These are phyloP conservation scores for Acanthopagrus latus DNA, from an alignment of 2,797 vertebrate species.

Conservation along the genomic window DNA sequence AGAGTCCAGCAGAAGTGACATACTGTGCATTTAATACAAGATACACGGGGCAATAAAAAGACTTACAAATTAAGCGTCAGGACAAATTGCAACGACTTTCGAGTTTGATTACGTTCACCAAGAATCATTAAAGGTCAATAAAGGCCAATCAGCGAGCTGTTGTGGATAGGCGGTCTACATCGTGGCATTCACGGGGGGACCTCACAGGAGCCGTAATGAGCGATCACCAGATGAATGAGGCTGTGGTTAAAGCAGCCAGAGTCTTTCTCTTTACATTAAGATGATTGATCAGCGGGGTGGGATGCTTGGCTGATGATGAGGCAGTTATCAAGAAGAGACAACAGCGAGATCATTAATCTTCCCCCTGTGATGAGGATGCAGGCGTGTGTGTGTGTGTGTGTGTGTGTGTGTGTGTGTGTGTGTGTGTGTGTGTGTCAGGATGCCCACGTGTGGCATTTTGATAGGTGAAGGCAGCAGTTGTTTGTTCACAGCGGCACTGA, in stretches of 20 bases:
- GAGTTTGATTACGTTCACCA: slow-evolving; percentile 17
- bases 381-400: background rate
- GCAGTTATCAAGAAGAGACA: slow-evolving; percentile 72
- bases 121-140: slow-evolving; percentile 18
- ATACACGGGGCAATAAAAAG: background rate
- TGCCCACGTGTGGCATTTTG: slow-evolving; percentile 43
- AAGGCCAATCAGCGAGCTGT: slow-evolving; percentile 9
- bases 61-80: background rate
- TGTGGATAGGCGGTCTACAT: slow-evolving; percentile 23
- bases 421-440: slow-evolving; percentile 19
- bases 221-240: slow-evolving; percentile 37
- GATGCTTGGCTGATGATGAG: slow-evolving; percentile 71
- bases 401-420: slow-evolving; percentile 5
- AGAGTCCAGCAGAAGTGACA: too few relatives aligned
- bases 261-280: slow-evolving; percentile 75
- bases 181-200: slow-evolving; percentile 22
- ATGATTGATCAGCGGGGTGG: slow-evolving; percentile 76
- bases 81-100: background rate
- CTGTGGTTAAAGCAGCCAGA: slow-evolving; percentile 59
- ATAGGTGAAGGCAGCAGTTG: slow-evolving; percentile 57
- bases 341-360: slow-evolving; percentile 75
- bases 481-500: slow-evolving; percentile 61
- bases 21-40: background rate
- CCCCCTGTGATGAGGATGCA: slow-evolving; percentile 52
- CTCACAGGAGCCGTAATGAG: slow-evolving; percentile 51